phyloP scores from a whole-genome alignment of 2,113 vertebrate genomes.

The Austrofundulus limnaeus region DNA sequence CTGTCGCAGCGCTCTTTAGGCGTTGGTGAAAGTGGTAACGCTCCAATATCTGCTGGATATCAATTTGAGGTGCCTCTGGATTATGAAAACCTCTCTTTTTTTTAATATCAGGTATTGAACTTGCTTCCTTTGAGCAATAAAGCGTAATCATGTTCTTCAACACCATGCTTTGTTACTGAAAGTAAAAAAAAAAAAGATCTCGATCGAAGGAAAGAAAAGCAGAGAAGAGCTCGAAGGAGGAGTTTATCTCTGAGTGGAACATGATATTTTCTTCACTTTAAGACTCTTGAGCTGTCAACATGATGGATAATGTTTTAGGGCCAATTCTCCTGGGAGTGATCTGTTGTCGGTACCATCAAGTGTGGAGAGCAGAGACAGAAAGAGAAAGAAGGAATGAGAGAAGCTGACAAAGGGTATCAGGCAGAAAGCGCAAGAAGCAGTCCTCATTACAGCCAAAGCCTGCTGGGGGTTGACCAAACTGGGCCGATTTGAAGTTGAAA shows the following conservation, averaged over 20 bases:
- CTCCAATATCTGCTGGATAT: conserved; percentile 42
- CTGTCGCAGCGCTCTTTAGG: conserved; percentile 31
- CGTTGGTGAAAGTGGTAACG: conserved; percentile 42
- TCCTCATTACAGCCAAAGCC: conserved; percentile 71
- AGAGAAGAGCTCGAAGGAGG: conserved; percentile 38
- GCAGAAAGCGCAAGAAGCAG: conserved; percentile 45
- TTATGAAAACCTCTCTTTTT: conserved; percentile 23
- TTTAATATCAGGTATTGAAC: conserved; percentile 20
- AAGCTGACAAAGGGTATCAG: conserved; percentile 63
- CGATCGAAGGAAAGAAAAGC: conserved; percentile 29
- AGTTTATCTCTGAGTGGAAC: conserved; percentile 61
- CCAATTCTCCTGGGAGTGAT: conserved; percentile 66
- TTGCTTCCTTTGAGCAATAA: conserved; percentile 7
- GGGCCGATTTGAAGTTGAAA: conserved; percentile 62
- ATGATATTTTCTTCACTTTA: conserved; percentile 71
- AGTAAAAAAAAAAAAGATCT: conserved; percentile 33
- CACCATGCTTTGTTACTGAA: conserved; percentile 34
- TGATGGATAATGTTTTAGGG: conserved; percentile 73
- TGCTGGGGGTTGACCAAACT: conserved; percentile 63
- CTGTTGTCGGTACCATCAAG: conserved; percentile 66
- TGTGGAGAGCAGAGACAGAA: conserved; percentile 50
- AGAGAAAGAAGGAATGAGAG: conserved; percentile 42
- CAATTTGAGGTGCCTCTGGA: conserved; percentile 49
- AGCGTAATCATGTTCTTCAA: not conserved
- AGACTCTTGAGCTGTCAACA: conserved; percentile 67